Percentiles rank a stretch among this genome's conserved stretches.
Conservation (phyloP, 2,797 vertebrate species). For the Parotocinclus haroldoi region DNA sequence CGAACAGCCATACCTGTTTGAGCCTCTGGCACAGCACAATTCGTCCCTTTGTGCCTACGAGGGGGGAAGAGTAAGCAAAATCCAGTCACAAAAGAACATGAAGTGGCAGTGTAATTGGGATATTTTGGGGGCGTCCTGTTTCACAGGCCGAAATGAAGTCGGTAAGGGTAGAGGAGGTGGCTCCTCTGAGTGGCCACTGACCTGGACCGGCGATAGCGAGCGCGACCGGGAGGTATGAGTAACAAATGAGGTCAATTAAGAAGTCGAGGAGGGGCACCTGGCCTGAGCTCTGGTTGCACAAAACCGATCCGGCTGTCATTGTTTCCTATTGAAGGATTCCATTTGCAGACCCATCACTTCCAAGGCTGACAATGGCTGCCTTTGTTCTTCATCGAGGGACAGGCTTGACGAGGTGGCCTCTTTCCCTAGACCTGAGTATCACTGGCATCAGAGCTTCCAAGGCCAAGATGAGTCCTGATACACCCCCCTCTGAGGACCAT, state of each 20-base stretch:
- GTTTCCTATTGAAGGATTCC: constrained; percentile 76
- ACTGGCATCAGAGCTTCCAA: constrained; percentile 77
- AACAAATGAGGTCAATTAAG: constrained; percentile 99
- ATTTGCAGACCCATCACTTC: constrained; percentile 77
- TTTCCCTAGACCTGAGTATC: constrained; percentile 72
- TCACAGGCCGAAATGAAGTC: constrained; percentile 82
- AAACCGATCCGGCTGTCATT: constrained; percentile 84
- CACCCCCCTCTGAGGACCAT: constrained; percentile 50
- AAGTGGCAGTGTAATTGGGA: constrained; percentile 90
- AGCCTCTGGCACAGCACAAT: constrained; percentile 66
- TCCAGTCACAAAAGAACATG: constrained; percentile 87
- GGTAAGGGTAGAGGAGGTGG: constrained; percentile 77
- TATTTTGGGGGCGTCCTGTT: constrained; percentile 83
- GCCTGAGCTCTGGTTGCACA: constrained; percentile 85
- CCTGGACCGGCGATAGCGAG: constrained; percentile 73
- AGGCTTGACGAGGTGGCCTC: constrained; percentile 75
- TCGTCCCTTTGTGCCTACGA: constrained; percentile 74
- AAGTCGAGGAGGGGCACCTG: constrained; percentile 86
- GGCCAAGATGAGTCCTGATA: constrained; percentile 61
- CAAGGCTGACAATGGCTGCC: constrained; percentile 75
- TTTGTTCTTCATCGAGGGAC: constrained; percentile 84
- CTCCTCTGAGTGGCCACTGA: constrained; percentile 59
- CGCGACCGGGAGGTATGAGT: constrained; percentile 87
- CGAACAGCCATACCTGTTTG: constrained; percentile 70
- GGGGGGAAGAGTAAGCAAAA: constrained; percentile 57